Percentiles rank a stretch among this genome's conserved stretches.
Evolutionary conservation across 2,113 vertebrate genomes (phyloP).

Genomic region (Bos taurus): ARS-UCD2.0 NC_037357.1:9074501-9075000

Average conservation of each 20-base stretch:
- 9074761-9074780: conserved; percentile 22
- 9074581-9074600: neutral
- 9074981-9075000: neutral
- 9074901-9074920: conserved; percentile 6
- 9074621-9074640: neutral
- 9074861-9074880: neutral
- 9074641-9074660: conserved; percentile 4
- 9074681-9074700: neutral
- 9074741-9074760: neutral
- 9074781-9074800: neutral
- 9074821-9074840: conserved; percentile 11
- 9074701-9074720: conserved; percentile 33
- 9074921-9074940: neutral
- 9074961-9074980: conserved; percentile 18
- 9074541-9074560: neutral
- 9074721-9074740: neutral
- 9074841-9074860: neutral
- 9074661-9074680: neutral
- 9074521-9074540: conserved; percentile 20
- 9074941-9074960: neutral
- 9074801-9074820: conserved; percentile 42
- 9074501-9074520: neutral
- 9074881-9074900: conserved; percentile 14
- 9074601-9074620: neutral
- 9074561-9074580: neutral